Percentiles rank a stretch among this genome's conserved stretches.
phyloP scores from a whole-genome alignment of 2,113 vertebrate species.

The Pteronura brasiliensis region DNA sequence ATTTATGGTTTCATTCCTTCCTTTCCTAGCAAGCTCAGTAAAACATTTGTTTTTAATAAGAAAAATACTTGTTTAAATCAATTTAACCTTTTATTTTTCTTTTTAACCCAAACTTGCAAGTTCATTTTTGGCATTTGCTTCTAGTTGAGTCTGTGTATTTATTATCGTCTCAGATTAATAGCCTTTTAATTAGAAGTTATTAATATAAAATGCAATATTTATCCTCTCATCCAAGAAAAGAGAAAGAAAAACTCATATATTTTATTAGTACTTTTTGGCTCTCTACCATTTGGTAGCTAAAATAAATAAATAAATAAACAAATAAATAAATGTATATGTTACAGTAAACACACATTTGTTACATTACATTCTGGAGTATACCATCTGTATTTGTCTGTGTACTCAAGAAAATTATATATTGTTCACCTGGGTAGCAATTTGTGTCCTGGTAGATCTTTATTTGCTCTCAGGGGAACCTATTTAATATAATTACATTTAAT shows the following conservation, averaged over 20 bases:
- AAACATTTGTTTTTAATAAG: constrained; percentile 83
- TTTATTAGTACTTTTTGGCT: constrained; percentile 81
- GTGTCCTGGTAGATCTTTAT: constrained; percentile 75
- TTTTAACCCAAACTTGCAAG: constrained; percentile 60
- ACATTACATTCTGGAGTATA: constrained; percentile 39
- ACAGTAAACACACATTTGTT: constrained; percentile 57
- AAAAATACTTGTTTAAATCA: constrained; percentile 74
- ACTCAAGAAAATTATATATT: constrained; percentile 71
- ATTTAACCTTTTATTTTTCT: constrained; percentile 24
- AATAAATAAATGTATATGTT: constrained; percentile 60
- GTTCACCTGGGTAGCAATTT: constrained; percentile 73
- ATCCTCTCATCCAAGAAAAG: constrained; percentile 74
- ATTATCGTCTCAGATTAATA: constrained; percentile 75
- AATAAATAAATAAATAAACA: constrained; percentile 61
- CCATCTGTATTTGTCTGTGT: constrained; percentile 64
- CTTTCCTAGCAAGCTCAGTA: constrained; percentile 19
- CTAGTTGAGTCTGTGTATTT: constrained; percentile 74
- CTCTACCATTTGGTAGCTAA: constrained; percentile 75
- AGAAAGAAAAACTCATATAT: constrained; percentile 72
- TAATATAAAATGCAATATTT: constrained; percentile 79
- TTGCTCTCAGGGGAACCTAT: constrained; percentile 64
- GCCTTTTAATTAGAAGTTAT: constrained; percentile 80
- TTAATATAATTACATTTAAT: constrained; percentile 81
- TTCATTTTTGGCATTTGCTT: constrained; percentile 74
- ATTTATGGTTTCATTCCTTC: constrained; percentile 53